Evolutionary conservation across 2,113 vertebrate species (phyloP).

Genomic region (Trachemys scripta): DNA sequence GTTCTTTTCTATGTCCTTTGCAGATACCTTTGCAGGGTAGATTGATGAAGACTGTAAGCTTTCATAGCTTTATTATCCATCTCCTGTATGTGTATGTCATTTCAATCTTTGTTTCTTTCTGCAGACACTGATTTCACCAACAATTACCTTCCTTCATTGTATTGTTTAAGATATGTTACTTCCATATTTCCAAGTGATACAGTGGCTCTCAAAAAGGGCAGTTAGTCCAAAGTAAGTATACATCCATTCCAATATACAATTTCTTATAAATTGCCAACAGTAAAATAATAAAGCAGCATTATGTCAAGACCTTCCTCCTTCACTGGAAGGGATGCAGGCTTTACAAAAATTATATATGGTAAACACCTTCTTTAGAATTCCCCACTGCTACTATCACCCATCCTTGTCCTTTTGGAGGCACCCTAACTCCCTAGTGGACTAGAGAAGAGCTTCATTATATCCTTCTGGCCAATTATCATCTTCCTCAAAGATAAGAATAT

Average conservation of each 20-base stretch:
- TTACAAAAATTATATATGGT: not conserved
- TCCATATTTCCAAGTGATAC: not conserved
- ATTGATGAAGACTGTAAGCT: not conserved
- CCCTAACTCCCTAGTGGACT: not conserved
- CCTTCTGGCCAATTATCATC: not conserved
- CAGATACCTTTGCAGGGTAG: not conserved
- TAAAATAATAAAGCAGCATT: not conserved
- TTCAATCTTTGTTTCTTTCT: not conserved
- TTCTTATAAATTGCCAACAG: not conserved
- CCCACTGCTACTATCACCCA: not conserved
- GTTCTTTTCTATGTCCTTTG: not conserved
- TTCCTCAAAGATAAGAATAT: not conserved
- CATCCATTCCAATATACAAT: not conserved
- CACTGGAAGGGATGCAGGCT: not conserved
- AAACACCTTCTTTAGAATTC: not conserved
- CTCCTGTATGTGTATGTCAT: not conserved
- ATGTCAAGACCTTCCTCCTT: not conserved
- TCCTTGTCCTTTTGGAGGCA: not conserved
- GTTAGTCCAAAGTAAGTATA: not conserved
- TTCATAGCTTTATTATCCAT: not conserved
- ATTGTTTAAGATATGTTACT: not conserved
- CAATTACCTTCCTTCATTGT: not conserved
- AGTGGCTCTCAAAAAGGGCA: not conserved
- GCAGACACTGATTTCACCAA: not conserved
- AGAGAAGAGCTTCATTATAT: not conserved